Evolutionary conservation across 1,140 invertebrate species (phyloP).

Genomic region (Zaprionus taronus): DNA sequence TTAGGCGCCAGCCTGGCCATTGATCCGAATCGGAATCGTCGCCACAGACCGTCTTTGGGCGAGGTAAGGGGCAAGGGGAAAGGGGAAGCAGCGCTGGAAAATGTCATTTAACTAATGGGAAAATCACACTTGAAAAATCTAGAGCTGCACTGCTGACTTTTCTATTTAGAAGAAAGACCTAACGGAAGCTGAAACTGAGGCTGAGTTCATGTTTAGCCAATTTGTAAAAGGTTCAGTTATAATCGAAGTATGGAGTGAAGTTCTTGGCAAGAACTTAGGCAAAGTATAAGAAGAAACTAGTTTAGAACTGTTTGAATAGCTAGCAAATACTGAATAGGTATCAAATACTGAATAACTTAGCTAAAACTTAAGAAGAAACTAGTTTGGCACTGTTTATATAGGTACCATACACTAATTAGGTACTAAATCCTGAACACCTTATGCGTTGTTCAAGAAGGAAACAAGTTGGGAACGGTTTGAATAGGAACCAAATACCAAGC

Average conservation of each 20-base stretch:
- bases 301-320: too few species aligned
- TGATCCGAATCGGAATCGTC: conserved; percentile 38
- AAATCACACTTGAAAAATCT: conserved; percentile 25
- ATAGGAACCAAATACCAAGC: too few species aligned
- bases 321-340: too few species aligned
- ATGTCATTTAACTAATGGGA: conserved; percentile 42
- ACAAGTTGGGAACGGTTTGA: too few species aligned
- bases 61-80: neutral
- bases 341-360: too few species aligned
- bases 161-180: neutral
- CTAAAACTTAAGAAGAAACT: neutral
- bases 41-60: neutral
- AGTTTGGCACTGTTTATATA: too few species aligned
- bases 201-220: neutral
- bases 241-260: neutral
- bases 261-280: neutral
- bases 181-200: neutral
- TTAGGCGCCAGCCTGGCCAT: conserved; percentile 60
- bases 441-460: too few species aligned
- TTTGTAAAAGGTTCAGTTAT: neutral
- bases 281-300: neutral
- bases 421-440: too few species aligned
- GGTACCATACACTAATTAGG: too few species aligned
- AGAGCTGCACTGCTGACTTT: conserved; percentile 8
- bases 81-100: neutral